These are phyloP conservation scores for Mastomys natalensis DNA, from an alignment of 2,113 vertebrate genomes.

Conservation along the genomic window DNA sequence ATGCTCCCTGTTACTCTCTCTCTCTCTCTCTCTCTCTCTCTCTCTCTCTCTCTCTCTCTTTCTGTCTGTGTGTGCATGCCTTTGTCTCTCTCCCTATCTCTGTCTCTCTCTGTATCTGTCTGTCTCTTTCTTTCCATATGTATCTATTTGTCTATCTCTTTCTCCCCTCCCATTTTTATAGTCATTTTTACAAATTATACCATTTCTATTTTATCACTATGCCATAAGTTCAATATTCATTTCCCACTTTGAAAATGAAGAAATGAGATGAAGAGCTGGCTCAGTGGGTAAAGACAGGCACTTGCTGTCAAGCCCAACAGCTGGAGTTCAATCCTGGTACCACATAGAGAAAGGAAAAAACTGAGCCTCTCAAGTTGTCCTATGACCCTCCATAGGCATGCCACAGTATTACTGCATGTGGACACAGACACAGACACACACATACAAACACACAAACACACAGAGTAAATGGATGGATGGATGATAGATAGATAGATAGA, in stretches of 20 bases:
- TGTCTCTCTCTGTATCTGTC: neutral
- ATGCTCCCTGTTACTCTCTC: too few species aligned
- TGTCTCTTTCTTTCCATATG: neutral
- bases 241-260: slow-evolving; percentile 43
- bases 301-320: neutral
- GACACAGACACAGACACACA: neutral
- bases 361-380: neutral
- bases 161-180: neutral
- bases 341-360: neutral
- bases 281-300: neutral
- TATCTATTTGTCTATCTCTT: neutral
- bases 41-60: neutral
- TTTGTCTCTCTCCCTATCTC: neutral
- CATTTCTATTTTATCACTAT: slow-evolving; percentile 12
- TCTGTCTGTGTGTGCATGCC: too few species aligned
- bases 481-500: too few species aligned
- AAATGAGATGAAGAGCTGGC: neutral
- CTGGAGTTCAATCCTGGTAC: neutral
- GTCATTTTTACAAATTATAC: slow-evolving; percentile 35
- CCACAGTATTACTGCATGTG: neutral
- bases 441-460: too few species aligned
- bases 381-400: neutral
- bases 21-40: neutral
- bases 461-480: neutral
- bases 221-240: neutral